These are phyloP conservation scores for Pteronotus mesoamericanus DNA, from an alignment of 2,797 vertebrate species.

Conservation along the genomic window DNA sequence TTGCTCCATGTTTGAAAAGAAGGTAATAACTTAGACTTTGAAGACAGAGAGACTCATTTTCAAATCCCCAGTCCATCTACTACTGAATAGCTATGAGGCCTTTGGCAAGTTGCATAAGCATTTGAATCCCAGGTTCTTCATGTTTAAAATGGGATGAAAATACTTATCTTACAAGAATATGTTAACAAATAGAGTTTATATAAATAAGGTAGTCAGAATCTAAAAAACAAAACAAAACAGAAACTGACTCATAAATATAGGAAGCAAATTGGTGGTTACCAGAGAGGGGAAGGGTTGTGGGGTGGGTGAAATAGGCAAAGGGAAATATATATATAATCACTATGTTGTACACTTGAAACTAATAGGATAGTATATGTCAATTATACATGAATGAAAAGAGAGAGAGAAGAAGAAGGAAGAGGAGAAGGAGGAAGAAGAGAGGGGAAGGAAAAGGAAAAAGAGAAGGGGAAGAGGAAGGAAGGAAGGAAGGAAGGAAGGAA, in stretches of 20 bases:
- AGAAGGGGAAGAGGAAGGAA: neutral
- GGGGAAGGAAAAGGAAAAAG: no score
- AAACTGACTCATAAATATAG: neutral
- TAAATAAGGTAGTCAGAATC: neutral
- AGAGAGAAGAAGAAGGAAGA: neutral
- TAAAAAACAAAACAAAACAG: neutral
- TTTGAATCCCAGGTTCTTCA: neutral
- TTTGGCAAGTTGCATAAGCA: neutral
- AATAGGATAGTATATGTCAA: neutral
- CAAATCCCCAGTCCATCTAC: neutral
- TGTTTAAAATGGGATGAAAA: neutral
- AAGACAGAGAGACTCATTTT: neutral
- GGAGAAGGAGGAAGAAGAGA: fast-evolving
- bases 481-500: neutral
- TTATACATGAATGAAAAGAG: neutral
- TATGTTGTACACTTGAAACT: neutral
- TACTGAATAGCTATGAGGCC: neutral
- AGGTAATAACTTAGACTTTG: neutral
- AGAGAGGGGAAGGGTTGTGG: neutral
- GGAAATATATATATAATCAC: neutral
- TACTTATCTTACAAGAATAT: neutral
- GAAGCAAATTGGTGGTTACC: neutral
- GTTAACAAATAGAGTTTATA: neutral
- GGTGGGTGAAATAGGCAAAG: neutral
- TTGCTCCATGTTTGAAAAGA: neutral